phyloP scores from a whole-genome alignment of 2,888 invertebrate genomes.

The Noctua janthina region DNA sequence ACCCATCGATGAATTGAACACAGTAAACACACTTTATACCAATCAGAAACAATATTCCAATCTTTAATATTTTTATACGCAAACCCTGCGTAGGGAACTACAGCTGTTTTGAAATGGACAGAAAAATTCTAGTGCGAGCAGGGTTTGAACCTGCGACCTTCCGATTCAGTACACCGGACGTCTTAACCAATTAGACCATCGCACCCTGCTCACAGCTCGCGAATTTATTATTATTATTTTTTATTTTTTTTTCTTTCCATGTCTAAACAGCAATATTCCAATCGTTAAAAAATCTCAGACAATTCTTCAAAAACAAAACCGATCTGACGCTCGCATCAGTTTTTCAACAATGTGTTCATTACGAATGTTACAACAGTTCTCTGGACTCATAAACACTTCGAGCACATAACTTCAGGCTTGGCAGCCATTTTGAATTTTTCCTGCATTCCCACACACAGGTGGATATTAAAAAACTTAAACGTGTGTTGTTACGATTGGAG shows the following conservation, averaged over 20 bases:
- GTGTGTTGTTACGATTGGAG: constrained; percentile 65
- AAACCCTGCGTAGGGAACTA: no score
- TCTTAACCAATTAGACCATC: no score
- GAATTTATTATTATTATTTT: no score
- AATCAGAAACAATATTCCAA: neutral
- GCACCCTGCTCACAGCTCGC: no score
- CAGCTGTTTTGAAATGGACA: no score
- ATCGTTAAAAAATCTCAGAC: neutral
- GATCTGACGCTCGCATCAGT: constrained; percentile 7
- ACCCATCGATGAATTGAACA: neutral
- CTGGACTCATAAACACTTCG: constrained; percentile 35
- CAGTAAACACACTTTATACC: neutral
- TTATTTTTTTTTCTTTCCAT: no score
- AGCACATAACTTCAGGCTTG: constrained; percentile 15
- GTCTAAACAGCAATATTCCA: neutral
- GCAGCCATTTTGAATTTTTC: constrained; percentile 57
- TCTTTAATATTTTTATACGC: no score
- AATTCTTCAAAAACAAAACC: constrained; percentile 3
- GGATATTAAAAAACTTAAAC: constrained; percentile 80
- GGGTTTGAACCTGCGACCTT: no score
- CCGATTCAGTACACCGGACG: no score
- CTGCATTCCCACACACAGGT: constrained; percentile 63
- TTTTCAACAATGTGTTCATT: constrained; percentile 44
- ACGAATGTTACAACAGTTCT: constrained; percentile 6
- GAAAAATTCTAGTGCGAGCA: no score